Base-by-base conservation (phyloP, 2,888 invertebrate species). In the Agrotis segetum region DNA sequence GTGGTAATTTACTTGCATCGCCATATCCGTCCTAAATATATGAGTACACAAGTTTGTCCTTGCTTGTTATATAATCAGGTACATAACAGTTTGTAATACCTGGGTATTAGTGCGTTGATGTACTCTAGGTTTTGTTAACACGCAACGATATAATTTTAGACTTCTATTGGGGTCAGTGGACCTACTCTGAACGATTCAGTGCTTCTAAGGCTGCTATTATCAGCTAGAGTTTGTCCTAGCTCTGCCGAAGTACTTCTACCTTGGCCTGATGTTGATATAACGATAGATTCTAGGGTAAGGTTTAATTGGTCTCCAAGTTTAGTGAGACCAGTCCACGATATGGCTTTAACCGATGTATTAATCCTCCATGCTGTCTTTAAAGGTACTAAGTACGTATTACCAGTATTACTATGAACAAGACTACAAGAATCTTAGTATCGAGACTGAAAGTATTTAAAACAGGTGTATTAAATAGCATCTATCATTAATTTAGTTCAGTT, bases 121-220 rank as follows among this genome's bases (percentile, higher is more conserved):
- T 59, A 34, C 55, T 58, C 73, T 69, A 68, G 66, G 58, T 62
- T 66, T 49, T 65, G 69, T 74, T 67, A 65, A 60, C 79, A 85
- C 67, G 83, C 80, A 73, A 74, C 58, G 60, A 67, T 60, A 49
- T 79, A 74, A 74, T 79, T 70, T 74, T 60, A 74, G 85, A 66
- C 58, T 62, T 61, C 11, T 52, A 84, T 71, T 82, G 59, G 40
- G 74, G 83, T 79, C 77, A 71, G 13, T 62, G 17, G 52, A 56
- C 44, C 11, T 67, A 58, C 55, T 67, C 19, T 50, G 9, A 24
- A 5, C 49, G 21, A 17, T 64, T 67, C 52, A 70, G 63, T 52
- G 53, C 60, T 49, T 53, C 34, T 46, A 52, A 55, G n/a, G 46
- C 19, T 55, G 17, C 29, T 49, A 77, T 67, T 55, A 61, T 75